phyloP scores from a whole-genome alignment of 2,888 invertebrate species.

The Micoletzkya japonica region DNA sequence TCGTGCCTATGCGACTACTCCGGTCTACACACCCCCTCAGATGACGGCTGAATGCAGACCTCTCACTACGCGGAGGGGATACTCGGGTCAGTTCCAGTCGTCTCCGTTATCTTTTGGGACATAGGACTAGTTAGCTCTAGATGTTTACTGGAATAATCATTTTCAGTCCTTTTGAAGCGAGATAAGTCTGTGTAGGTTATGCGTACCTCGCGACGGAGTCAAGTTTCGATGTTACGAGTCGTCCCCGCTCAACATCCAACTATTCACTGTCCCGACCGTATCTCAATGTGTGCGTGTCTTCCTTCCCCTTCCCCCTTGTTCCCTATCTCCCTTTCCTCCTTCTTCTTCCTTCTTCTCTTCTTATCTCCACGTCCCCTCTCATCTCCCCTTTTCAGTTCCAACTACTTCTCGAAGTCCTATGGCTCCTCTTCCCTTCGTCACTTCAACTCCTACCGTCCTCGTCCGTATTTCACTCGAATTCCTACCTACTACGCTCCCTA shows the following conservation, averaged over 20 bases:
- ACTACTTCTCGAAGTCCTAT: slow-evolving; percentile 30
- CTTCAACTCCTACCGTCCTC: slow-evolving; percentile 62
- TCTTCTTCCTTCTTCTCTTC: neutral
- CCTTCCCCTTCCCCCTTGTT: neutral
- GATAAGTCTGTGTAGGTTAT: slow-evolving; percentile 41
- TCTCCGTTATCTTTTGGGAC: neutral
- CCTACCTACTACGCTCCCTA: slow-evolving; percentile 49
- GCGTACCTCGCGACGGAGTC: slow-evolving; percentile 52
- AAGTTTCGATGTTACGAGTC: slow-evolving; percentile 55
- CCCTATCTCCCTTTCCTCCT: neutral
- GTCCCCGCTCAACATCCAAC: slow-evolving; percentile 51
- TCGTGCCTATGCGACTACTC: slow-evolving; percentile 43
- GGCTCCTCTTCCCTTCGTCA: slow-evolving; percentile 54
- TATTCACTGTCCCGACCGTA: slow-evolving; percentile 18
- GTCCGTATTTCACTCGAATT: slow-evolving; percentile 36
- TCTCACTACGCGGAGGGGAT: slow-evolving; percentile 51
- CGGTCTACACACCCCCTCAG: slow-evolving; percentile 58
- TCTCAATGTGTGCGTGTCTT: slow-evolving; percentile 26
- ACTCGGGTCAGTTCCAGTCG: slow-evolving; percentile 7
- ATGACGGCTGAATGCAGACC: slow-evolving; percentile 47
- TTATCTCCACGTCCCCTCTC: no score
- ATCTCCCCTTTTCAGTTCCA: slow-evolving; percentile 34
- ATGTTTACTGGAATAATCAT: neutral
- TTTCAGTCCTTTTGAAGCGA: neutral
- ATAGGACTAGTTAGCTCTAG: neutral